Percentiles rank a stretch among this genome's conserved stretches.
These are phyloP conservation scores for Trogon melanurus DNA, from an alignment of 2,113 vertebrate species.

Conservation along the genomic window DNA sequence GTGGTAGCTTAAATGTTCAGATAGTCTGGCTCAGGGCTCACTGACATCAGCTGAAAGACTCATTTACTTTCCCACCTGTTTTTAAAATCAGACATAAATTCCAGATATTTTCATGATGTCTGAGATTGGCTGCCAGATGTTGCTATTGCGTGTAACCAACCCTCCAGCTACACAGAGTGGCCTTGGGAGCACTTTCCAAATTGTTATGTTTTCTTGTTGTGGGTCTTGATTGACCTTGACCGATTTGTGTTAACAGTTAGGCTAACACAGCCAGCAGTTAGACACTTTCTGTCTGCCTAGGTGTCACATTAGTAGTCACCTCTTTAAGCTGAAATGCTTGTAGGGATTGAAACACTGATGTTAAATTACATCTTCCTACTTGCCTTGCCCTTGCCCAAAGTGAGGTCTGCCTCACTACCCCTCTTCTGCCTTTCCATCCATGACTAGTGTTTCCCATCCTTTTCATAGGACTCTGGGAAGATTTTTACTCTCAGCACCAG, in stretches of 20 bases:
- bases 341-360: neutral
- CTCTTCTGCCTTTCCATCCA: neutral
- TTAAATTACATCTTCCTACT: neutral
- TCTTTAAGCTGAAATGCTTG: neutral
- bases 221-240: neutral
- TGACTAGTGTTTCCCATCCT: neutral
- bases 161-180: neutral
- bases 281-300: neutral
- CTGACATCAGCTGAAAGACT: neutral
- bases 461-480: neutral
- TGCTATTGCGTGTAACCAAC: neutral
- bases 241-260: neutral
- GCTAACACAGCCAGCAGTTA: neutral
- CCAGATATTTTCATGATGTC: neutral
- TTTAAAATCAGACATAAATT: neutral
- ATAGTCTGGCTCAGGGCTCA: neutral
- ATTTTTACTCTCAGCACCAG: neutral
- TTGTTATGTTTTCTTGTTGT: neutral
- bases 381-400: neutral
- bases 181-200: neutral
- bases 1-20: neutral
- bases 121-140: neutral
- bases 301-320: neutral
- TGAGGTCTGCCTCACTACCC: neutral
- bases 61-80: neutral